These are phyloP conservation scores for Ursus arctos DNA, from an alignment of 2,113 vertebrate genomes.

Conservation along the genomic window DNA sequence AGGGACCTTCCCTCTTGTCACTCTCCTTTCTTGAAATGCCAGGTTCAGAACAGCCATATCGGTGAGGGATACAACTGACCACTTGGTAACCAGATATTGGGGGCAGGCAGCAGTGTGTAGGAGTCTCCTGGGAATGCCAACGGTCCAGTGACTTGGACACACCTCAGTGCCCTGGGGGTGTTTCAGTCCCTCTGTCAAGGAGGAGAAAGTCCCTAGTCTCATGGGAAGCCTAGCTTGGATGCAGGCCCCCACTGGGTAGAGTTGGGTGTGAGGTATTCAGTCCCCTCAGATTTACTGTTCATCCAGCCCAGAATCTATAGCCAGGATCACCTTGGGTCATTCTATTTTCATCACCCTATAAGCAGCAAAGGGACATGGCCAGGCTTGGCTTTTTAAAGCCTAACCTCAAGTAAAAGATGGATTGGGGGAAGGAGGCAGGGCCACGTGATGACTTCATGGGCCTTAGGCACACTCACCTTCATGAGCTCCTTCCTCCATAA, in stretches of 20 bases:
- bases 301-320: no score
- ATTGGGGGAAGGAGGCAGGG: accelerated
- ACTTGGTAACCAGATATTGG: accelerated
- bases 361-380: neutral
- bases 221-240: neutral
- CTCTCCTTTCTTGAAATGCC: neutral
- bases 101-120: neutral
- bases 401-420: neutral
- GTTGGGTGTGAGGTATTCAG: neutral
- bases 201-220: neutral
- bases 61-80: accelerated
- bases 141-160: neutral
- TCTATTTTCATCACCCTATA: neutral
- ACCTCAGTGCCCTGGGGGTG: neutral
- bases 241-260: neutral
- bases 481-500: neutral
- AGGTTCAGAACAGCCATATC: neutral
- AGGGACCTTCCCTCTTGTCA: neutral
- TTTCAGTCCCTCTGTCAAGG: neutral
- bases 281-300: neutral
- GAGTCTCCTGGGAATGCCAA: neutral
- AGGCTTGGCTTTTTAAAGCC: neutral
- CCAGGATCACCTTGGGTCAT: neutral
- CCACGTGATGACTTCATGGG: accelerated
- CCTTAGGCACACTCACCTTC: neutral